Conservation (phyloP, 1,140 invertebrate genomes). For the Papilio glaucus region DNA sequence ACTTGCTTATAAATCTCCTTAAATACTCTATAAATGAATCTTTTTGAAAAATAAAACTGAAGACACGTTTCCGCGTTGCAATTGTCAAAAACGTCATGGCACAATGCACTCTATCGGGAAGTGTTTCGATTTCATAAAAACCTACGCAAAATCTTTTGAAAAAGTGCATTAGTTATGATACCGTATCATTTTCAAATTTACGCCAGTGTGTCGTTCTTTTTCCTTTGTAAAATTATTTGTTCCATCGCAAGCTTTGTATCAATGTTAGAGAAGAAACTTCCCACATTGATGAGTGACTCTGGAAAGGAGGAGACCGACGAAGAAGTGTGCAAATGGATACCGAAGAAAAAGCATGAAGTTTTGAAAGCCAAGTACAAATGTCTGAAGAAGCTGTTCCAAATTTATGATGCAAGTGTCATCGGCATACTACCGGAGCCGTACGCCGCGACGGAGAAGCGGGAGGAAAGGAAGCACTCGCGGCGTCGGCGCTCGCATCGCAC, state of each 20-base stretch:
- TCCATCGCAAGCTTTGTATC: conserved; percentile 29
- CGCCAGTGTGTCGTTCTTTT: conserved; percentile 59
- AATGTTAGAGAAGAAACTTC: conserved; percentile 61
- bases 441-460: conserved; percentile 39
- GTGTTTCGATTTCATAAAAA: conserved; percentile 48
- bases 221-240: conserved; percentile 65
- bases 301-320: conserved; percentile 62
- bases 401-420: conserved; percentile 74
- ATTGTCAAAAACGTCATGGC: conserved; percentile 60
- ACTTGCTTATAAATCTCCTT: not conserved
- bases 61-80: conserved; percentile 2
- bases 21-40: conserved; percentile 4
- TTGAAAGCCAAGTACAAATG: conserved; percentile 78
- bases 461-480: conserved; percentile 45
- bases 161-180: conserved; percentile 67
- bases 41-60: conserved; percentile 7
- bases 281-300: conserved; percentile 58
- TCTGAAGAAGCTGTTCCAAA: conserved; percentile 75
- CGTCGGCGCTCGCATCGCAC: conserved; percentile 59
- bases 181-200: conserved; percentile 65
- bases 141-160: conserved; percentile 44
- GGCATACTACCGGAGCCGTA: conserved; percentile 65
- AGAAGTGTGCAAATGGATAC: conserved; percentile 70
- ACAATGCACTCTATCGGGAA: conserved; percentile 53
- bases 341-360: conserved; percentile 76